A percentile compares a stretch with the other conserved stretches of the same genome.
phyloP scores from a whole-genome alignment of 1,140 invertebrate genomes.

The Conus ventricosus region DNA sequence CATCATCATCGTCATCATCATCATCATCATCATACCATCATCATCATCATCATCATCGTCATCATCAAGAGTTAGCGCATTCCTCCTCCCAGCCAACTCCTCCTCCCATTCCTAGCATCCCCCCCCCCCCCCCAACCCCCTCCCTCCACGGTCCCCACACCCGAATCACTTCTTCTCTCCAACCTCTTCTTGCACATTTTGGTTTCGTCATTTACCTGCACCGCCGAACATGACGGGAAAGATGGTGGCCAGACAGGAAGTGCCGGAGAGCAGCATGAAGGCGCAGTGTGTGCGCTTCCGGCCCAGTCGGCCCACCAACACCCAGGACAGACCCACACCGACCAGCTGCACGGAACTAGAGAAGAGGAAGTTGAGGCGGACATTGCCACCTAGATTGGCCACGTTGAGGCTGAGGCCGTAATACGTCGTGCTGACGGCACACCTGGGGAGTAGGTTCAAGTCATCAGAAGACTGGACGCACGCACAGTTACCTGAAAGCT shows the following conservation, averaged over 20 bases:
- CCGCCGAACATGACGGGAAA: conserved; percentile 53
- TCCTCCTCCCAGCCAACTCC: too few relatives aligned
- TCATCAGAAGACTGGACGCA: neutral
- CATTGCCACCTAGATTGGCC: conserved; percentile 51
- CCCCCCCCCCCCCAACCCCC: too few relatives aligned
- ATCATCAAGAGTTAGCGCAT: neutral
- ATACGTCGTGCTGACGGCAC: conserved; percentile 79
- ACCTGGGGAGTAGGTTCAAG: conserved; percentile 74
- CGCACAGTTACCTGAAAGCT: neutral
- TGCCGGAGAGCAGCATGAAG: conserved; percentile 45
- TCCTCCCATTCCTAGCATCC: too few relatives aligned
- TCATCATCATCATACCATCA: too few relatives aligned
- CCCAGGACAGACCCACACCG: conserved; percentile 80
- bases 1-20: neutral
- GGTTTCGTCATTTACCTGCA: conserved; percentile 35
- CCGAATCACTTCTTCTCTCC: too few relatives aligned
- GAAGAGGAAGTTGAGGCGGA: conserved; percentile 63
- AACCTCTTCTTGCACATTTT: too few relatives aligned
- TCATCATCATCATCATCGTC: neutral
- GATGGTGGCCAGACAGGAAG: conserved; percentile 58
- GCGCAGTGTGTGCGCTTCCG: conserved; percentile 41
- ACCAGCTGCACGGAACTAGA: conserved; percentile 85
- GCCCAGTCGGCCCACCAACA: conserved; percentile 65
- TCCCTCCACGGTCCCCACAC: too few relatives aligned
- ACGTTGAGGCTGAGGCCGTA: conserved; percentile 79